Base-by-base conservation (phyloP, 53 echinoderm and acorn worm species). In the Patiria pectinifera region DNA sequence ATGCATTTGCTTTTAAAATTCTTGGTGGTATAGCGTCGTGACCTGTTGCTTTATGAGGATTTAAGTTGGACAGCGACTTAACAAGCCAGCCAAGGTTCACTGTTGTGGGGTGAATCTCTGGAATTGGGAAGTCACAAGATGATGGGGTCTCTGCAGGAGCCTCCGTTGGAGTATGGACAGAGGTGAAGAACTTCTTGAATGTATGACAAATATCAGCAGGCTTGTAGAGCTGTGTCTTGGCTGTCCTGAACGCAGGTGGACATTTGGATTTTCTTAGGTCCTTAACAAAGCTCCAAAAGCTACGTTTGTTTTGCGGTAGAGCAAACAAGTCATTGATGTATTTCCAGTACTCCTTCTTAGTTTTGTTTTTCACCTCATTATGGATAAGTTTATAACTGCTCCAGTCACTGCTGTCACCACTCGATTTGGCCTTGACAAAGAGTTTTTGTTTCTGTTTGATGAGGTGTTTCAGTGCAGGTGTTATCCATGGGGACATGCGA, bases 371-470 rank as follows among this genome's bases (percentile, higher is more conserved):
- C 2, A 84, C 86, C 22, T 78, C 25, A 46, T 92, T 92, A 2
- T 86, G 77, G 13, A 69, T 85, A 11, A 26, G 3, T 75, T 86
- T 92, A 76, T 83, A 92, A n/a, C 35, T 48, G 6, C 23, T 21
- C 92, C 86, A 92, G 75, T 86, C 85, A 62, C 21, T 14, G 59
- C 19, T 18, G 48, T 44, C 10, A 24, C 76, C 59, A 35, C 44
- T 24, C 5, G 6, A n/a, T 53, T 80, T 92, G 26, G 92, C 92
- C 24, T 62, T 83, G 16, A 18, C 19, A 49, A 92, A 92, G 22
- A 92, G 66, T 22, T 77, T 85, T 49, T 77, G 77, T 86, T 92
- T 92, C 48, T 62, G 49, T 62, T 85, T 60, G 43, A 92, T 86
- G 53, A 92, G 92, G 9, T 26, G 14, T 46, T 92, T 92, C 14